Conservation (phyloP, 2,113 vertebrate species). For the Mugil cephalus region DNA sequence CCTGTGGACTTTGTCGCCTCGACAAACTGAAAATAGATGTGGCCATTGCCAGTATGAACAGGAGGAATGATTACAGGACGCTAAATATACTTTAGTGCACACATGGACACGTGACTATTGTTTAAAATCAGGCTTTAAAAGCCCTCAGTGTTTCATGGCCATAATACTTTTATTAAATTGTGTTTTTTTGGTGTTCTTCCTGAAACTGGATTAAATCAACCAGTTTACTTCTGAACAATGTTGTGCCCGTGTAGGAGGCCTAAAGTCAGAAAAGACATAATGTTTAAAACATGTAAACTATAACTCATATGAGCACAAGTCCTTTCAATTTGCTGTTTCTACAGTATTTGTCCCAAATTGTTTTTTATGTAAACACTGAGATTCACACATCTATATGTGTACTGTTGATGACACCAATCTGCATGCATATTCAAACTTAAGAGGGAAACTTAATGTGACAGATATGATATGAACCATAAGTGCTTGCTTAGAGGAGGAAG, state of each 20-base stretch:
- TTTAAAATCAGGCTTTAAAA: neutral
- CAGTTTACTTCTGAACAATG: neutral
- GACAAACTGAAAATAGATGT: no score
- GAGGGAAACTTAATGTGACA: no score
- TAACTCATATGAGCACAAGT: neutral
- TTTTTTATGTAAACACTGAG: neutral
- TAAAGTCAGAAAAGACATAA: neutral
- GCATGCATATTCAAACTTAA: no score
- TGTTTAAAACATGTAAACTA: slow-evolving; percentile 5
- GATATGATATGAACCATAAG: no score
- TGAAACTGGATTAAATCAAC: neutral
- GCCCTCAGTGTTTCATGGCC: neutral
- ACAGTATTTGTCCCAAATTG: no score
- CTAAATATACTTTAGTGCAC: neutral
- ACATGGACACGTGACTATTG: neutral
- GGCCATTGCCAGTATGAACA: neutral
- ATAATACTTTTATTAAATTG: neutral
- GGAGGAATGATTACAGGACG: neutral
- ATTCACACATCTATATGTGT: no score
- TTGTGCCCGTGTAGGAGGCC: neutral
- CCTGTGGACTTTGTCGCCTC: neutral
- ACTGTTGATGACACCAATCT: no score
- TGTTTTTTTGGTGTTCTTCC: neutral
- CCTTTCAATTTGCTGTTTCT: neutral
- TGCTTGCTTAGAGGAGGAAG: neutral